These are phyloP conservation scores for Drosophila miranda DNA, from an alignment of 1,140 invertebrate genomes.

Conservation along the genomic window DNA sequence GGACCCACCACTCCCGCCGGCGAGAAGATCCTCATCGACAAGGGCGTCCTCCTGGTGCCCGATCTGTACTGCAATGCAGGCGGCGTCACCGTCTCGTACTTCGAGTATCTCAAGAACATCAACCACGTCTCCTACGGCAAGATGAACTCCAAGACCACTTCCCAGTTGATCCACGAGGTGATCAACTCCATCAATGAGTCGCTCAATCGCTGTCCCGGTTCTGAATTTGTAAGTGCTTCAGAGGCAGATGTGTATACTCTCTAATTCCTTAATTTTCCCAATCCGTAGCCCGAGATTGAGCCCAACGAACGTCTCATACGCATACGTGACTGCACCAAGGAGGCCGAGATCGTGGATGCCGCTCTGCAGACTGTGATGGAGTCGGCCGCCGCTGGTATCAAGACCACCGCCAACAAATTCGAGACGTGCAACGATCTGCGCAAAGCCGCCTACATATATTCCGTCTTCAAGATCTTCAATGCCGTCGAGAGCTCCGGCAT, in stretches of 20 bases:
- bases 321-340: slow-evolving; percentile 84
- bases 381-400: slow-evolving; percentile 87
- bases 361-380: slow-evolving; percentile 93
- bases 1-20: slow-evolving; percentile 93
- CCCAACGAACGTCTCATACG: slow-evolving; percentile 85
- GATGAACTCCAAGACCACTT: slow-evolving; percentile 86
- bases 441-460: slow-evolving; percentile 91
- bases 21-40: slow-evolving; percentile 88
- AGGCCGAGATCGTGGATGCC: slow-evolving; percentile 92
- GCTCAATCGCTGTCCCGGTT: slow-evolving; percentile 3
- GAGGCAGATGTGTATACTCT: too few relatives aligned
- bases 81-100: slow-evolving; percentile 95
- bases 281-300: slow-evolving; percentile 83
- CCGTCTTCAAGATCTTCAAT: slow-evolving; percentile 92
- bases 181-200: slow-evolving; percentile 71
- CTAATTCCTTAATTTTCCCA: too few relatives aligned
- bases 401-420: slow-evolving; percentile 87
- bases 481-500: slow-evolving; percentile 89
- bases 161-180: slow-evolving; percentile 53
- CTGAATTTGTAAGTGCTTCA: slow-evolving; percentile 21
- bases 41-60: slow-evolving; percentile 91
- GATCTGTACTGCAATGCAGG: slow-evolving; percentile 93
- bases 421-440: slow-evolving; percentile 91
- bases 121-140: slow-evolving; percentile 95
- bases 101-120: slow-evolving; percentile 96